phyloP scores from a whole-genome alignment of 2,797 vertebrate species.

The Esox masquinongy region DNA sequence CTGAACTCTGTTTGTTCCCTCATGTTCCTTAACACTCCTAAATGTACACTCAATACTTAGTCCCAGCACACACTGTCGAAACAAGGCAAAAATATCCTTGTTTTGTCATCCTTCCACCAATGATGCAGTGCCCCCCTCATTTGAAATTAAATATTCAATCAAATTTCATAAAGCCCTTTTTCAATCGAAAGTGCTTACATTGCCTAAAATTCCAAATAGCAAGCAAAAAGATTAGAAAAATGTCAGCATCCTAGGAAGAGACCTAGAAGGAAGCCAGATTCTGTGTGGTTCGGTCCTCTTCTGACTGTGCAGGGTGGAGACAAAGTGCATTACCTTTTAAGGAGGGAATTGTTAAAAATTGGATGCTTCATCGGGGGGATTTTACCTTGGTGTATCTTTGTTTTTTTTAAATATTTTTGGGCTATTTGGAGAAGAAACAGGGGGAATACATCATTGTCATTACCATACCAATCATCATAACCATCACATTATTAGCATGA shows the following conservation, averaged over 20 bases:
- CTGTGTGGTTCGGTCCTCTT: too few species aligned
- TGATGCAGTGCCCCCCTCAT: too few species aligned
- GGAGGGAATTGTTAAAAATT: background rate
- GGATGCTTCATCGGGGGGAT: background rate
- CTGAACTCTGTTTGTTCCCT: constrained; percentile 55
- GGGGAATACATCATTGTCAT: constrained; percentile 47
- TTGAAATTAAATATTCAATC: too few species aligned
- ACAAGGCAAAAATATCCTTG: constrained; percentile 58
- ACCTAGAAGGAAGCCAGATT: too few species aligned
- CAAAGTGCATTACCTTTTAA: too few species aligned
- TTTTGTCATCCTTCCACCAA: constrained; percentile 41
- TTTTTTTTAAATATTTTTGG: constrained; percentile 7
- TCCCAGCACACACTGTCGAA: background rate
- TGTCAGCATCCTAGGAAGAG: too few species aligned
- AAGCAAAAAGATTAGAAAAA: too few species aligned
- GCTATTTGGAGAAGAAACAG: constrained; percentile 27
- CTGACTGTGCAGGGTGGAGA: too few species aligned
- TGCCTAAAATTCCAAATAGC: too few species aligned
- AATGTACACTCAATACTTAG: constrained; percentile 42
- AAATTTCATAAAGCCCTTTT: too few species aligned
- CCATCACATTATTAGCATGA: background rate
- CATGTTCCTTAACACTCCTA: constrained; percentile 28
- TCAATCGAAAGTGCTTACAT: too few species aligned
- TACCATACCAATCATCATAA: constrained; percentile 43
- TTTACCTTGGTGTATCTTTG: too few species aligned